Base-by-base conservation (phyloP, 2,888 invertebrate genomes). In the Drosophila crucigera region DNA sequence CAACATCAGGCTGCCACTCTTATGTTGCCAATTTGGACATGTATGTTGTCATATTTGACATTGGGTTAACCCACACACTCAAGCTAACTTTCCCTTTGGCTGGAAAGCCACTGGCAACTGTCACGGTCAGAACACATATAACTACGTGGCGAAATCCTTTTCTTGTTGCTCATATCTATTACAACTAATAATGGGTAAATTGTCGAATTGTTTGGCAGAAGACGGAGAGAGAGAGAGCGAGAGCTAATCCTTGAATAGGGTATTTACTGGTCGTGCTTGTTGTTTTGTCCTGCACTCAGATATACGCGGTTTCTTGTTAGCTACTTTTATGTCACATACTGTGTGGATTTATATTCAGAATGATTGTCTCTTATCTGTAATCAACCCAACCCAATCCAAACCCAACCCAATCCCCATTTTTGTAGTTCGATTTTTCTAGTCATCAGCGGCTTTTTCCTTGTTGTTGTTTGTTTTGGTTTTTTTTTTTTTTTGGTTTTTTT, bases 331-430 rank as follows among this genome's bases (percentile, higher is more conserved):
- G 89, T 73, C 81, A 28, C n/a, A 39, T 39, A 19, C 70, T 64
- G 50, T 60, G 47, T 68, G 81, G 81, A 83, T 84, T 83, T 79
- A 66, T 68, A 79, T 84, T 89, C 82, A 84, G 82, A 86, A 84
- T 83, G 72, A 55, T 82, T 78, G 66, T 71, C 71, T 76, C 58
- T 64, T 56, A 43, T 65, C 58, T 22, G 39, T 28, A 54, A 52
- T 59, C 61, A 22, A 41, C n/a, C 39, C 56, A 58, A 19, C 28
- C 7, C n/a, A 47, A 47, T 25, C 22, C 47, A 68, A 7, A 22
- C 16, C 14, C 33, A 22, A 16, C 10, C 14, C n/a, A 47, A 47
- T 16, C 25, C 47, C 47, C 25, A 47, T 16, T 22, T 25, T 47
- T 25, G 25, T 47, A 16, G 14, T 47, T 47, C 47, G 25, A 25